Base-by-base conservation (phyloP, 2,797 vertebrate genomes). In the Austrolebias charrua region DNA sequence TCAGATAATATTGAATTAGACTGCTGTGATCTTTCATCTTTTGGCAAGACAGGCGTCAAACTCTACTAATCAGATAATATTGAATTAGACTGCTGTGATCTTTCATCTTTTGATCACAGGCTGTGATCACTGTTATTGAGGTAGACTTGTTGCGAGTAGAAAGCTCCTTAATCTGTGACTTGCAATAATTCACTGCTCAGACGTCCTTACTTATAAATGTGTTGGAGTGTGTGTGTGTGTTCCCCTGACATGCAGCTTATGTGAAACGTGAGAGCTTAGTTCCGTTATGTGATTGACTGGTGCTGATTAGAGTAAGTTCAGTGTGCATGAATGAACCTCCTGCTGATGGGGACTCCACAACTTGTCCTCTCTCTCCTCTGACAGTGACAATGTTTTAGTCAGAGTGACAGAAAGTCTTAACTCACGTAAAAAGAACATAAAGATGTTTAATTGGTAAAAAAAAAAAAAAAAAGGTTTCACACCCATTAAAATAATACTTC, bases 251-350 rank as follows among this genome's bases (percentile, higher is more conserved):
- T 16, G 43, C 18, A 2, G 68, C 65, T 80, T 54, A 63, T 56
- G 48, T 48, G 44, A 33, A 74, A 71, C 53, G 51, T 15, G 46
- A 71, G 62, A 63, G 51, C 58, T 72, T 54, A 63, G 65, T 60
- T 66, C 50, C 9, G 10, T 60, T 47, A 44, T 65, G 64, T 79
- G 70, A 79, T 70, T 75, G 76, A 76, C 68, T 77, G 43, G 2
- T 67, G 74, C 56, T 83, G 68, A 86, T 78, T 69, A 74, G 54
- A 59, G 62, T 56, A 48, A n/a, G 78, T 76, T 75, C 51, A 19
- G 49, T 55, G 62, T 66, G 55, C 67, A 72, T 20, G 19, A 44
- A 28, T 66, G 48, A 76, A 66, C 66, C 54, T 55, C 13, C 33
- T 24, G 55, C 56, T 61, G 53, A 71, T 42, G 56, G 24, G 54